Conservation (phyloP, 2,113 vertebrate species). For the Gracilinanus agilis region DNA sequence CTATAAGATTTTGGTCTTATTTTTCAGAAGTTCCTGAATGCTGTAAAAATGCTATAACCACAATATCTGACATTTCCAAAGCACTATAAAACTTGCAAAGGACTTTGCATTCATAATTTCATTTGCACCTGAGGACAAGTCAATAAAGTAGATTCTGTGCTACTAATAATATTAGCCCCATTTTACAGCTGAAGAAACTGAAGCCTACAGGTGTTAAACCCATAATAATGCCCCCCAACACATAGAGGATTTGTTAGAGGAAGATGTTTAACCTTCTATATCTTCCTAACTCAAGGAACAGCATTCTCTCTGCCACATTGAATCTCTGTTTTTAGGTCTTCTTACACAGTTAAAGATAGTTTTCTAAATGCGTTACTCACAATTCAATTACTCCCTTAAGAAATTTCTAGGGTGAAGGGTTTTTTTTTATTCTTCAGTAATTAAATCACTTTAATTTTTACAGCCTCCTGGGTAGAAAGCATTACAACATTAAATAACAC, state of each 20-base stretch:
- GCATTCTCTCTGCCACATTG: neutral
- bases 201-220: neutral
- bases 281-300: neutral
- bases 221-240: neutral
- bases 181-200: neutral
- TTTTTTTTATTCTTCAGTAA: constrained; percentile 8
- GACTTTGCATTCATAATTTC: neutral
- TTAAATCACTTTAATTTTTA: constrained; percentile 65
- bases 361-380: neutral
- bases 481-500: constrained; percentile 59
- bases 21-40: neutral
- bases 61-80: neutral
- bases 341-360: constrained; percentile 21
- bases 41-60: neutral
- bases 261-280: neutral
- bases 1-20: neutral
- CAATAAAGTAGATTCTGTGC: neutral
- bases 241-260: too few relatives aligned
- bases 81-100: neutral
- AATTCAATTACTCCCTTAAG: neutral
- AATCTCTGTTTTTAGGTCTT: neutral
- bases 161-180: neutral
- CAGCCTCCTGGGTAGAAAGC: neutral
- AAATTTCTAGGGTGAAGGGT: constrained; percentile 45
- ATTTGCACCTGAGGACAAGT: neutral